These are phyloP conservation scores for Antheraea assamensis DNA, from an alignment of 2,888 invertebrate species.

Conservation along the genomic window DNA sequence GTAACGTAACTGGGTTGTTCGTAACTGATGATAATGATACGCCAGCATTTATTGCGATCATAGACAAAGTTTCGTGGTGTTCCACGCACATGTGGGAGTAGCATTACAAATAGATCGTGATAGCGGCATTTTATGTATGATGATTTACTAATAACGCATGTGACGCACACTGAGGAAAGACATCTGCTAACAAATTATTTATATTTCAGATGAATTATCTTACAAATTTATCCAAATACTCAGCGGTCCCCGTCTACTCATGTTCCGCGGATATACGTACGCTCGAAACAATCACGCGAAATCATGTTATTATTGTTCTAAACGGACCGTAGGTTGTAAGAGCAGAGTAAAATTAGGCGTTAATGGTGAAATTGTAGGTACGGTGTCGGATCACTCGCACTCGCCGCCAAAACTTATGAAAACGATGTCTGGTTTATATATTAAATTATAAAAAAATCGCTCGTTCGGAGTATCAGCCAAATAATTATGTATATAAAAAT, in stretches of 20 bases:
- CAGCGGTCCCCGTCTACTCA: conserved; percentile 32
- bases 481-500: no score
- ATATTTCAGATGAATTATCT: conserved; percentile 25
- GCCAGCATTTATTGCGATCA: no score
- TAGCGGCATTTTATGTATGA: background rate
- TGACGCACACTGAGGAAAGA: background rate
- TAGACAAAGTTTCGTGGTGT: no score
- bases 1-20: no score
- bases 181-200: conserved; percentile 16
- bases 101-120: no score
- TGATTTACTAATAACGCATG: background rate
- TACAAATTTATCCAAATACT: background rate
- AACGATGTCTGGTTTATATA: background rate
- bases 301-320: conserved; percentile 44
- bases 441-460: background rate
- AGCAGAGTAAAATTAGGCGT: conserved; percentile 44
- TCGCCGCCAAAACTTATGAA: background rate
- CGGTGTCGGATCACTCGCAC: background rate
- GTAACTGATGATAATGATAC: no score
- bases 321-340: conserved; percentile 47
- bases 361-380: conserved; percentile 34
- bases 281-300: conserved; percentile 35
- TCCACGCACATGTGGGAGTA: no score
- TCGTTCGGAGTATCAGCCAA: no score
- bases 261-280: conserved; percentile 45